Conservation (phyloP, 92 coral and sea anemone genomes). For the Epizoanthus ramosus region DNA sequence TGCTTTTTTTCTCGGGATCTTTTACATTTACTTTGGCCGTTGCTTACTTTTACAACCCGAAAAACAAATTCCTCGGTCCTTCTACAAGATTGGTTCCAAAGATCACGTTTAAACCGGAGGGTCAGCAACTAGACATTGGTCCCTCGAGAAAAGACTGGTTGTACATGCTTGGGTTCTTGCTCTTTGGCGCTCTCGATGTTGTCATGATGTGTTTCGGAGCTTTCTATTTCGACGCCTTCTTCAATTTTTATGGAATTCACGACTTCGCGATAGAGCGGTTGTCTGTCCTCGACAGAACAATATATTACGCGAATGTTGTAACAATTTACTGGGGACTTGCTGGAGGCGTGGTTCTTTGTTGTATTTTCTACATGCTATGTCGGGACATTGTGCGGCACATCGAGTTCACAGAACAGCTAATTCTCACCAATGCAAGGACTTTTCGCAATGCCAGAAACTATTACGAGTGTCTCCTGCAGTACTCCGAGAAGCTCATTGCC, state of each 20-base stretch:
- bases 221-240: conserved; percentile 46
- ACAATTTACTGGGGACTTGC: conserved; percentile 49
- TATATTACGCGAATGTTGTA: conserved; percentile 39
- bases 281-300: conserved; percentile 2
- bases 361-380: conserved; percentile 64
- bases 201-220: conserved; percentile 46
- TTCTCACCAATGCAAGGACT: conserved; percentile 46
- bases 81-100: conserved; percentile 53
- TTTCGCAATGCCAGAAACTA: conserved; percentile 56
- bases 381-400: conserved; percentile 63
- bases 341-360: conserved; percentile 52
- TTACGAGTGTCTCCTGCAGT: conserved; percentile 64
- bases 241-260: conserved; percentile 59
- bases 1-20: conserved; percentile 52
- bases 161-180: conserved; percentile 40
- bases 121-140: conserved; percentile 47
- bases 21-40: conserved; percentile 51
- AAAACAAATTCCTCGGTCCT: conserved; percentile 46
- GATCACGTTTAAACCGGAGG: conserved; percentile 58
- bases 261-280: conserved; percentile 39
- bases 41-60: conserved; percentile 52
- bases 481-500: conserved; percentile 52
- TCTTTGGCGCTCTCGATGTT: conserved; percentile 43
- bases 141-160: conserved; percentile 59
- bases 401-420: conserved; percentile 59